These are phyloP conservation scores for Mylabris phalerata DNA, from an alignment of 1,140 invertebrate species.

Conservation along the genomic window DNA sequence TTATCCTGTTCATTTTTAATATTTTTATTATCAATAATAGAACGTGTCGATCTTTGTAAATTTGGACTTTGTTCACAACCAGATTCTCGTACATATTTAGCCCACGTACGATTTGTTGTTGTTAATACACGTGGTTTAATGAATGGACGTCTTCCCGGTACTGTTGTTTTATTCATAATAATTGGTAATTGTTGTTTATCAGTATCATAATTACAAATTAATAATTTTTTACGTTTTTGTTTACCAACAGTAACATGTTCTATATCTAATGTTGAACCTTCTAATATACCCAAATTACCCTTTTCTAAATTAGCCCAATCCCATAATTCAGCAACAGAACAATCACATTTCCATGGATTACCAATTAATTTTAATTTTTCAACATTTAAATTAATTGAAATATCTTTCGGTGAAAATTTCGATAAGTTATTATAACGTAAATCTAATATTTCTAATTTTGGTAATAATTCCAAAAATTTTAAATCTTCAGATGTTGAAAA, in stretches of 20 bases:
- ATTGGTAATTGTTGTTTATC: conserved; percentile 22
- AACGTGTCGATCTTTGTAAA: conserved; percentile 23
- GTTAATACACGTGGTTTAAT: conserved; percentile 50
- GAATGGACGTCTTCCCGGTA: conserved; percentile 49
- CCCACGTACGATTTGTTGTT: conserved; percentile 59
- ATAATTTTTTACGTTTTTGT: conserved; percentile 55
- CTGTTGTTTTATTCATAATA: conserved; percentile 42
- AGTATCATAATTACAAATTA: conserved; percentile 59
- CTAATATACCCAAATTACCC: conserved; percentile 55
- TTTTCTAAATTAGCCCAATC: conserved; percentile 61
- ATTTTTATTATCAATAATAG: not conserved
- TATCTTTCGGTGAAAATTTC: conserved; percentile 48
- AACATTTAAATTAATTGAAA: conserved; percentile 49
- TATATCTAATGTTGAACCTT: conserved; percentile 55
- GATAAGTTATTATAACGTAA: conserved; percentile 58
- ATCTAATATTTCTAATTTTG: conserved; percentile 54
- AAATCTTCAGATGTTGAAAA: conserved; percentile 47
- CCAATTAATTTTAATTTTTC: conserved; percentile 56
- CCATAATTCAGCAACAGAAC: conserved; percentile 63
- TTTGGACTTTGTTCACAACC: conserved; percentile 47
- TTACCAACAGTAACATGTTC: conserved; percentile 49
- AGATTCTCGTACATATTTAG: conserved; percentile 63
- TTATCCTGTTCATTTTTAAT: conserved; percentile 3
- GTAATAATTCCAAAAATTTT: conserved; percentile 51
- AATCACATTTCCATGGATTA: conserved; percentile 65